A percentile compares a stretch with the other conserved stretches of the same genome.
These are phyloP conservation scores for Chloropsis hardwickii DNA, from an alignment of 2,113 vertebrate genomes.

Conservation along the genomic window DNA sequence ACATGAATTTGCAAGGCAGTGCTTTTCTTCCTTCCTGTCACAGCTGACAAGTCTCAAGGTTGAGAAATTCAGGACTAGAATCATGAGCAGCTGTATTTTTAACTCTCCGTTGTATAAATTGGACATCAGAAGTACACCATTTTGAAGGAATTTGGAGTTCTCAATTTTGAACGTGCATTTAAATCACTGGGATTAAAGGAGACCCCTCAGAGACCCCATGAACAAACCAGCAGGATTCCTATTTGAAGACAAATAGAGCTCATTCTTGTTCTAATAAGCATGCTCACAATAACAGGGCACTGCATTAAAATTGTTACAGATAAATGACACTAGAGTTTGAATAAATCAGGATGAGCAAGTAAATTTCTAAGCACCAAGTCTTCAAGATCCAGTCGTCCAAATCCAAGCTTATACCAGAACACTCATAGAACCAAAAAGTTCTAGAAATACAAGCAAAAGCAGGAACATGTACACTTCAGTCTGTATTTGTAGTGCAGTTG, in stretches of 20 bases:
- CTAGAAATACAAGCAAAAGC: neutral
- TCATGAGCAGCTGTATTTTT: neutral
- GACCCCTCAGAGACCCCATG: neutral
- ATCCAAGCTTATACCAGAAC: neutral
- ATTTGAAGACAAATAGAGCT: slow-evolving; percentile 35
- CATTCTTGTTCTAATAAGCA: slow-evolving; percentile 47
- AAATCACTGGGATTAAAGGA: slow-evolving; percentile 32
- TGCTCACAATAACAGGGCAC: slow-evolving; percentile 2
- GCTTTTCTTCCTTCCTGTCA: neutral
- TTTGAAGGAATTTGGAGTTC: slow-evolving; percentile 12
- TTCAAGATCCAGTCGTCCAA: neutral
- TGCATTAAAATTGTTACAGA: slow-evolving; percentile 21
- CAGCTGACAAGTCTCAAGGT: neutral
- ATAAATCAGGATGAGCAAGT: neutral
- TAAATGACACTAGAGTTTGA: neutral
- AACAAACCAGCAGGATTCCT: slow-evolving; percentile 42
- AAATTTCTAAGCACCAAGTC: neutral
- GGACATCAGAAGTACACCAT: neutral
- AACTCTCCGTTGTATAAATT: neutral
- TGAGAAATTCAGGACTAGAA: neutral
- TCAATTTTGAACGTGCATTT: neutral
- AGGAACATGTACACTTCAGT: neutral
- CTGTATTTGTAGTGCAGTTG: neutral
- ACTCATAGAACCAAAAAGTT: neutral
- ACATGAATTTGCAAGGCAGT: neutral